Evolutionary conservation across 2,797 vertebrate genomes (phyloP).

Genomic region (Microtus obscurus): DNA sequence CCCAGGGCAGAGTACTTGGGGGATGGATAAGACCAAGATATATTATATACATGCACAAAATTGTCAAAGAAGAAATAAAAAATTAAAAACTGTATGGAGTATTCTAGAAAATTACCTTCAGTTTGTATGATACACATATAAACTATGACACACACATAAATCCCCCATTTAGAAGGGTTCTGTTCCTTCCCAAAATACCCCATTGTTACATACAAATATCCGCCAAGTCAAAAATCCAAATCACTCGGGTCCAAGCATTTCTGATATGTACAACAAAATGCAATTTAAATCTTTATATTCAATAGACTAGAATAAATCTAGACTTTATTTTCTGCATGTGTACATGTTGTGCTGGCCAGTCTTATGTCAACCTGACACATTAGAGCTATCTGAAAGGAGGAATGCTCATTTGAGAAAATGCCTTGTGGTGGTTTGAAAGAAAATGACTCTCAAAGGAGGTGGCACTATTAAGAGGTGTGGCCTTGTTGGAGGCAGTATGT

Average conservation of each 20-base stretch:
- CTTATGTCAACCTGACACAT: neutral
- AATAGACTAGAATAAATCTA: neutral
- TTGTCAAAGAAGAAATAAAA: constrained; percentile 2
- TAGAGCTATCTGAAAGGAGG: neutral
- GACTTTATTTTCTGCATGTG: neutral
- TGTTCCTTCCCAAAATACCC: neutral
- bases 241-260: neutral
- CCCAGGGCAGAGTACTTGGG: neutral
- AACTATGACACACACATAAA: neutral
- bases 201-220: no score
- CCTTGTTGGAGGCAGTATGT: neutral
- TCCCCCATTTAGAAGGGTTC: neutral
- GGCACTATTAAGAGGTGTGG: neutral
- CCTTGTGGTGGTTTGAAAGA: neutral
- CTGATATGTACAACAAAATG: neutral
- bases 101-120: neutral
- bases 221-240: neutral
- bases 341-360: neutral
- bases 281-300: neutral
- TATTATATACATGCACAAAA: neutral
- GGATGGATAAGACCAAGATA: neutral
- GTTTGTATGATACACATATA: neutral
- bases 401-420: neutral
- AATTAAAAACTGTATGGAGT: neutral
- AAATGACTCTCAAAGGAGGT: neutral